Base-by-base conservation (phyloP, 2,797 vertebrate species). In the Rousettus madagascariensis region DNA sequence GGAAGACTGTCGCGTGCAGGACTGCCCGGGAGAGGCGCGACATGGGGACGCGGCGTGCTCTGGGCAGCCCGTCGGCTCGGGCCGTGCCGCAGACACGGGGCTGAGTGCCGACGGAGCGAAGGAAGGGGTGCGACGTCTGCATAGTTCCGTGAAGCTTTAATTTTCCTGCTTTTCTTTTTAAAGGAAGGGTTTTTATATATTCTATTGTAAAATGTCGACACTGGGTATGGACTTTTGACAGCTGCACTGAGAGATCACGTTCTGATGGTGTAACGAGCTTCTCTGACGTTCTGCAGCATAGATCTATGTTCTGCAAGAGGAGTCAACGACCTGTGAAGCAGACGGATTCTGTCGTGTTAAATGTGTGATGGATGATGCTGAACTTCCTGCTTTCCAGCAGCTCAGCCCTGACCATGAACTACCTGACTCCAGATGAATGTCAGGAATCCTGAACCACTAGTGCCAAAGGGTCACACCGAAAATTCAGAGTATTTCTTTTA, bases 391-490 rank as follows among this genome's bases (percentile, higher is more conserved):
- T 90, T 95, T 94, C 83, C 77, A 55, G 87, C 66, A 94, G 46
- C 85, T 94, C 28, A 90, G n/a, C 86, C 46, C 66, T 97, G n/a
- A 72, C 94, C 89, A 36, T 63, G 90, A 97, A 91, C 83, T 92
- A 68, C 95, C 94, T 90, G 95, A 96, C 94, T 93, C 95, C 96
- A 97, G 96, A 94, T 84, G 90, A 10, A 95, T 91, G 90, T 94
- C 95, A 96, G 91, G 95, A 90, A 69, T 96, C 68, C 82, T n/a
- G 16, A 85, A 75, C 84, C 95, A 94, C 82, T 77, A 94, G 91
- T 93, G 93, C 97, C 97, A 97, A 97, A 97, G 89, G 87, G 86
- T 96, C 97, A 96, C 61, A 83, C 90, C 68, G 72, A 33, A 95
- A 95, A 95, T 68, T 65, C 7, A 80, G 74, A 92, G 17, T 57